Evolutionary conservation across 2,113 vertebrate species (phyloP).

Genomic region (Tringa solitaria): DNA sequence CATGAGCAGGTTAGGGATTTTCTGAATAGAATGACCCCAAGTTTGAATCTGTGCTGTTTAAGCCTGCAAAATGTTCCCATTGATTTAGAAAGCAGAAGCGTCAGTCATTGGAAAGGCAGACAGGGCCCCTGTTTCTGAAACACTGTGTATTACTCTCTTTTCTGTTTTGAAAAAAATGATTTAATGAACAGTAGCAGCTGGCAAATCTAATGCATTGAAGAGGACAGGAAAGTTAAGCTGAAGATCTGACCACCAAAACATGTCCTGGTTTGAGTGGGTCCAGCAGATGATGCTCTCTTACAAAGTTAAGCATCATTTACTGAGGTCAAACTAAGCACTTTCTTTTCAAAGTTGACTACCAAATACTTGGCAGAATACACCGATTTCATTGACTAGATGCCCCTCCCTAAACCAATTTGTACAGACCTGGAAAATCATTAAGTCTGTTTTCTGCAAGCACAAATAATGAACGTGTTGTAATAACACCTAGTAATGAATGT

Average conservation of each 20-base stretch:
- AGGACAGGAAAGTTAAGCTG: not conserved
- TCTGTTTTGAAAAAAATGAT: not conserved
- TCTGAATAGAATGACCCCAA: not conserved
- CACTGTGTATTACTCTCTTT: not conserved
- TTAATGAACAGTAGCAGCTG: not conserved
- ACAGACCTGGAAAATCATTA: not conserved
- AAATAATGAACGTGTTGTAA: not conserved
- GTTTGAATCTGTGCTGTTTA: not conserved
- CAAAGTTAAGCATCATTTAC: not conserved
- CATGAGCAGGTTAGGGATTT: not conserved
- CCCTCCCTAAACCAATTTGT: not conserved
- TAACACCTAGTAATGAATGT: not conserved
- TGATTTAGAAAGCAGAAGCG: not conserved
- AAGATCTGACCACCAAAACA: not conserved
- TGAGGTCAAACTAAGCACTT: not conserved
- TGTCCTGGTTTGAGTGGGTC: not conserved
- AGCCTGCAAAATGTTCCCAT: not conserved
- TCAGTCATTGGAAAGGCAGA: not conserved
- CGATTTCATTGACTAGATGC: not conserved
- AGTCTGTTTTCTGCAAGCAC: not conserved
- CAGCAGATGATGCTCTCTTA: not conserved
- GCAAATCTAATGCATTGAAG: not conserved
- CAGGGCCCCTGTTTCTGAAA: not conserved
- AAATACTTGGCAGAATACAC: not conserved
- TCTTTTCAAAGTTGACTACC: not conserved